phyloP scores from a whole-genome alignment of 2,888 invertebrate species.

The Pecten maximus region DNA sequence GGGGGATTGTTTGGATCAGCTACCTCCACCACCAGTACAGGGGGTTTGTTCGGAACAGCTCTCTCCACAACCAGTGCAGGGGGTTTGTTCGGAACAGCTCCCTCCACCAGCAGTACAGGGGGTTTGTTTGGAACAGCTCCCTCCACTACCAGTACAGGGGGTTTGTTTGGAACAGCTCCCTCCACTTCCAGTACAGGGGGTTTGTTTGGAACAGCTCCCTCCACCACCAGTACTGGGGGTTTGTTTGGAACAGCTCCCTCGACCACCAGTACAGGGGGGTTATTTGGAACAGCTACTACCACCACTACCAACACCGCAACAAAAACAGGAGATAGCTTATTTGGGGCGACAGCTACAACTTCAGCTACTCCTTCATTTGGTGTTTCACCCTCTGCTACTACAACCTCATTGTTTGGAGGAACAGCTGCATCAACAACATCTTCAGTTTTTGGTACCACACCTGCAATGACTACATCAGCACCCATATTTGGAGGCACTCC shows the following conservation, averaged over 20 bases:
- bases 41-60: constrained; percentile 52
- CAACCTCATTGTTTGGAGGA: constrained; percentile 52
- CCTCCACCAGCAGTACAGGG: background rate
- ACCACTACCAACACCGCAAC: background rate
- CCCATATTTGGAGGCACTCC: constrained; percentile 44
- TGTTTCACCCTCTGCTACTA: constrained; percentile 39
- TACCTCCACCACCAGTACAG: constrained; percentile 38
- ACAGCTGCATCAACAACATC: constrained; percentile 41
- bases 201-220: constrained; percentile 51
- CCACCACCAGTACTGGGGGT: constrained; percentile 43
- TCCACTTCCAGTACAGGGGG: constrained; percentile 42
- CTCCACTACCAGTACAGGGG: background rate
- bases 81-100: background rate
- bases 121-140: background rate
- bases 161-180: background rate
- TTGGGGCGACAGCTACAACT: background rate
- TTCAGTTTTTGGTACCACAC: constrained; percentile 37
- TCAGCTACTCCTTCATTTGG: constrained; percentile 35
- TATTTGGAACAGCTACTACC: constrained; percentile 40
- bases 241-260: constrained; percentile 49
- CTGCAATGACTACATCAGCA: background rate
- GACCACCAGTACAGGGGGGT: background rate
- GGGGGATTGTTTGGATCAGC: constrained; percentile 40
- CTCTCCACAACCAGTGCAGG: constrained; percentile 46
- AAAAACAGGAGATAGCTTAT: background rate